Percentiles rank a stretch among this genome's conserved stretches.
Evolutionary conservation across 2,113 vertebrate species (phyloP).

Genomic region (Stegostoma tigrinum): DNA sequence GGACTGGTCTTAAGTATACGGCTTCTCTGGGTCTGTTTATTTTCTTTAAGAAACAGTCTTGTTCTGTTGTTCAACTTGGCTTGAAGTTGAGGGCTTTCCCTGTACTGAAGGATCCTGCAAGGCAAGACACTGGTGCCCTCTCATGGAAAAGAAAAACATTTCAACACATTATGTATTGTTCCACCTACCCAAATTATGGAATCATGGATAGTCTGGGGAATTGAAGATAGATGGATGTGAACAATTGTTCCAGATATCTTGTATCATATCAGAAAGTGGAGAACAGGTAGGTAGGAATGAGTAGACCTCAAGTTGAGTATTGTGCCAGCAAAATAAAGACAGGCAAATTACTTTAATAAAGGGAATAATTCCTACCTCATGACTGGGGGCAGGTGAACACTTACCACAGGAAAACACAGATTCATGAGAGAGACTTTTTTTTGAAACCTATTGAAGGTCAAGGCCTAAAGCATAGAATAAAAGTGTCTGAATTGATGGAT

Average conservation of each 20-base stretch:
- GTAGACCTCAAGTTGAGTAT: background rate
- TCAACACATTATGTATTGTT: background rate
- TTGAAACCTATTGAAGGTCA: background rate
- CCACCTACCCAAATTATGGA: background rate
- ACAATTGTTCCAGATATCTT: background rate
- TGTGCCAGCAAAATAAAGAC: background rate
- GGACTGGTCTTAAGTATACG: background rate
- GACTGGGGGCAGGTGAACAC: background rate
- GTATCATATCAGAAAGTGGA: background rate
- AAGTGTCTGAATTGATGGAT: background rate
- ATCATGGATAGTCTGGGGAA: background rate
- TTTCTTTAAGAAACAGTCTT: background rate
- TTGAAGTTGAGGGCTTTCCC: background rate
- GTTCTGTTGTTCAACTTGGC: background rate
- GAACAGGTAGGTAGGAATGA: background rate
- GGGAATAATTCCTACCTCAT: background rate
- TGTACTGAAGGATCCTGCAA: background rate
- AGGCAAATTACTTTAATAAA: background rate
- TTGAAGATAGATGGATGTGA: background rate
- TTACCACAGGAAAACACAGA: background rate
- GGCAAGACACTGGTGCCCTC: background rate
- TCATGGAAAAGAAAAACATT: background rate
- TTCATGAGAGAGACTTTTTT: background rate
- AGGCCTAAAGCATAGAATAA: background rate
- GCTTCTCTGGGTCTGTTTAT: conserved; percentile 6